Conservation (phyloP, 2,113 vertebrate genomes). For the Poeciliopsis occidentalis region DNA sequence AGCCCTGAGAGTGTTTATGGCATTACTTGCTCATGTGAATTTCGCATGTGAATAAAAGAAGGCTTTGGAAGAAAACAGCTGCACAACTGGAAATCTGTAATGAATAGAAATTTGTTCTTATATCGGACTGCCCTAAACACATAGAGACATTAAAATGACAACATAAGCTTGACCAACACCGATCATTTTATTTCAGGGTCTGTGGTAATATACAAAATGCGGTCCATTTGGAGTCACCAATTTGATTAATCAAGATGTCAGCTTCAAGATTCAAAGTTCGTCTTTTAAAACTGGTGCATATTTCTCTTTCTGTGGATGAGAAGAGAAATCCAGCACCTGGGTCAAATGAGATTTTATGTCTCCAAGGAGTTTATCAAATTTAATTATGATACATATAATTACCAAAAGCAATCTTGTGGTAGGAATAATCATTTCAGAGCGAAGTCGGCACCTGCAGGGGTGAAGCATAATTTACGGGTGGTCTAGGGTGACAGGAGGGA, state of each 20-base stretch:
- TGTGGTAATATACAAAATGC: slow-evolving; percentile 42
- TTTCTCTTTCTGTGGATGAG: slow-evolving; percentile 58
- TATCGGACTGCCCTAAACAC: background rate
- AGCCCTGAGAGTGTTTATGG: slow-evolving; percentile 6
- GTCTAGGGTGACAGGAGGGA: slow-evolving; percentile 54
- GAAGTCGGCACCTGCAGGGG: slow-evolving; percentile 71
- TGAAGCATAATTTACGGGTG: slow-evolving; percentile 69
- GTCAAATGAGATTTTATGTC: slow-evolving; percentile 80
- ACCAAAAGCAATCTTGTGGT: slow-evolving; percentile 83
- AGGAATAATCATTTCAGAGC: slow-evolving; percentile 77
- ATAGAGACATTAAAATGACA: slow-evolving; percentile 13
- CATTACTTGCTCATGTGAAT: slow-evolving; percentile 9
- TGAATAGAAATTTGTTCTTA: background rate
- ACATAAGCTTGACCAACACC: slow-evolving; percentile 5
- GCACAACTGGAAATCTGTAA: background rate
- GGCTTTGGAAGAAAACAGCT: background rate
- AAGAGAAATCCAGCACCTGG: slow-evolving; percentile 66
- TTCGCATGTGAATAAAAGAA: background rate
- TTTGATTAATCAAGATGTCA: slow-evolving; percentile 57
- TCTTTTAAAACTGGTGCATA: slow-evolving; percentile 42
- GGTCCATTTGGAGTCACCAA: slow-evolving; percentile 31
- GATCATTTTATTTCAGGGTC: slow-evolving; percentile 3
- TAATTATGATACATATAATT: slow-evolving; percentile 84
- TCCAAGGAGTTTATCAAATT: slow-evolving; percentile 80
- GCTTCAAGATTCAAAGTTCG: slow-evolving; percentile 29